Conservation (phyloP, 2,797 vertebrate genomes). For the Mus caroli region DNA sequence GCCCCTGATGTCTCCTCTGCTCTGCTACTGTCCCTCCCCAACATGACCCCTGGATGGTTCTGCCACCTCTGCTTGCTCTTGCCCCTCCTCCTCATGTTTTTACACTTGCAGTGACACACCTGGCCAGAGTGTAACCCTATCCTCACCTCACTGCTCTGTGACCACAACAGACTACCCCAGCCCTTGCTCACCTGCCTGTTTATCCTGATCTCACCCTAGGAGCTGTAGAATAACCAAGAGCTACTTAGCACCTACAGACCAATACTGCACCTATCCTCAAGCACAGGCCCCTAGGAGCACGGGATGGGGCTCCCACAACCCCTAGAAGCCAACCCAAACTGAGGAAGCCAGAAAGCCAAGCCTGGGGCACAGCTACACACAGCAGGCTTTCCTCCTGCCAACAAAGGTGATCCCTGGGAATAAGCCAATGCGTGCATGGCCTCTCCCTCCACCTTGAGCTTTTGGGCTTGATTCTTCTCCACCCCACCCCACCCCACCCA, state of each 20-base stretch:
- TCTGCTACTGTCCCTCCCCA: accelerated
- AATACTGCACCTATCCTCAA: not conserved
- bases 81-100: not conserved
- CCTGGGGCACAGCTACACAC: not conserved
- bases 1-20: not conserved
- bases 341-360: slow-evolving; percentile 69
- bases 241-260: not conserved
- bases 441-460: not conserved
- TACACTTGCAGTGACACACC: not conserved
- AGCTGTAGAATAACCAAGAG: not conserved
- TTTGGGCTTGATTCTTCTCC: slow-evolving; percentile 20
- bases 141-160: not conserved
- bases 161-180: not conserved
- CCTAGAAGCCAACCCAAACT: not conserved
- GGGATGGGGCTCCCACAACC: not conserved
- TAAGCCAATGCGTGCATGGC: not conserved
- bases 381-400: not conserved
- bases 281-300: not conserved
- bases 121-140: not conserved
- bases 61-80: not conserved
- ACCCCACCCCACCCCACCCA: too few species aligned
- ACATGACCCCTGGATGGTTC: accelerated
- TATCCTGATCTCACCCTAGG: not conserved
- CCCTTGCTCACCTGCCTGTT: not conserved
- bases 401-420: not conserved